These are phyloP conservation scores for Leptodirus hochenwartii DNA, from an alignment of 2,888 invertebrate species.

Conservation along the genomic window DNA sequence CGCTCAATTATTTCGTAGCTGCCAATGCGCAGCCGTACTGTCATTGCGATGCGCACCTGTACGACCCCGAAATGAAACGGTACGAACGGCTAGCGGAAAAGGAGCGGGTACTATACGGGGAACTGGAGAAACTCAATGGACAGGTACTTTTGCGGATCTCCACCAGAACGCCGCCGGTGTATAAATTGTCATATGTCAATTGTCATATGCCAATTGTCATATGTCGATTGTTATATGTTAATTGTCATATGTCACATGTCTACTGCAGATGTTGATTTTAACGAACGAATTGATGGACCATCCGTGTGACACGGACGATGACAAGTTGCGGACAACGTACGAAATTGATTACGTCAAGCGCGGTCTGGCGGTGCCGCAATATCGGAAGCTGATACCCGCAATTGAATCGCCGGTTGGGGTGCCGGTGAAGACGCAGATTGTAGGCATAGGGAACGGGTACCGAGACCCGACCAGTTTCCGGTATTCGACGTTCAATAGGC, in stretches of 20 bases:
- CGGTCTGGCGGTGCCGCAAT: conserved; percentile 34
- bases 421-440: conserved; percentile 35
- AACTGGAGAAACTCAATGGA: conserved; percentile 19
- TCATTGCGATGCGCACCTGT: conserved; percentile 42
- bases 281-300: conserved; percentile 43
- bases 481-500: conserved; percentile 33
- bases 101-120: conserved; percentile 36
- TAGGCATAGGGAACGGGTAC: conserved; percentile 38
- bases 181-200: no score
- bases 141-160: conserved; percentile 11
- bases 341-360: conserved; percentile 40
- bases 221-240: no score
- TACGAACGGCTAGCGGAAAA: conserved; percentile 42
- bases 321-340: conserved; percentile 42
- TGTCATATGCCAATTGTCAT: no score
- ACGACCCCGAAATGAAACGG: conserved; percentile 38
- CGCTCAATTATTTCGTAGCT: conserved; percentile 28
- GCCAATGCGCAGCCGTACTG: conserved; percentile 41
- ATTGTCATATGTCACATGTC: no score
- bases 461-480: conserved; percentile 43
- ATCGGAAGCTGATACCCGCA: conserved; percentile 37
- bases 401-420: conserved; percentile 38
- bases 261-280: conserved; percentile 36
- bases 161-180: no score
- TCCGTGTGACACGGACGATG: conserved; percentile 40